Percentiles rank a stretch among this genome's conserved stretches.
Conservation (phyloP, 2,113 vertebrate genomes). For the Mixornis gularis region DNA sequence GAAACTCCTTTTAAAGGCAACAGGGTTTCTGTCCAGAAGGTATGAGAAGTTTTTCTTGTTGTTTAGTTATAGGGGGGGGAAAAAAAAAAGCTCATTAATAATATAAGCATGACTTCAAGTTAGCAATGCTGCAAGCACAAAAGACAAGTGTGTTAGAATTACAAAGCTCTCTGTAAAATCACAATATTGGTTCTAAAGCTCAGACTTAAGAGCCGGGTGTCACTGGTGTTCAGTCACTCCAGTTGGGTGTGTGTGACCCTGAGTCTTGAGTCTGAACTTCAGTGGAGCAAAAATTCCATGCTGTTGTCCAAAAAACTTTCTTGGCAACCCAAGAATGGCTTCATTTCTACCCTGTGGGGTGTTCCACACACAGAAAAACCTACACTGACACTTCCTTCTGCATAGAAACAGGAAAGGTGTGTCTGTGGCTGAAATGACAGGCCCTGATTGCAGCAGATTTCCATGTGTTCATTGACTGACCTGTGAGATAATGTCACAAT, state of each 20-base stretch:
- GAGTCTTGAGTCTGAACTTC: not conserved
- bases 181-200: not conserved
- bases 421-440: not conserved
- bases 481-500: not conserved
- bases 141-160: not conserved
- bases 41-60: not conserved
- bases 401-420: not conserved
- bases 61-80: rapidly evolving
- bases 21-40: not conserved
- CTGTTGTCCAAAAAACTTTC: not conserved
- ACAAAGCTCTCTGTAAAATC: not conserved
- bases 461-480: rapidly evolving
- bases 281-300: not conserved
- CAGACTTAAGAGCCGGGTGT: not conserved
- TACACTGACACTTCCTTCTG: not conserved
- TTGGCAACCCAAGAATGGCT: not conserved
- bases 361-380: not conserved
- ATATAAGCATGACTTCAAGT: not conserved
- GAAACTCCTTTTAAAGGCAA: not conserved
- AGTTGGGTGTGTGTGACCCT: not conserved
- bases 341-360: not conserved
- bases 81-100: not conserved
- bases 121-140: not conserved
- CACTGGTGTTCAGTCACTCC: not conserved
- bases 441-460: not conserved